Evolutionary conservation across 2,888 invertebrate genomes (phyloP).

Genomic region (Papilio gigon): DNA sequence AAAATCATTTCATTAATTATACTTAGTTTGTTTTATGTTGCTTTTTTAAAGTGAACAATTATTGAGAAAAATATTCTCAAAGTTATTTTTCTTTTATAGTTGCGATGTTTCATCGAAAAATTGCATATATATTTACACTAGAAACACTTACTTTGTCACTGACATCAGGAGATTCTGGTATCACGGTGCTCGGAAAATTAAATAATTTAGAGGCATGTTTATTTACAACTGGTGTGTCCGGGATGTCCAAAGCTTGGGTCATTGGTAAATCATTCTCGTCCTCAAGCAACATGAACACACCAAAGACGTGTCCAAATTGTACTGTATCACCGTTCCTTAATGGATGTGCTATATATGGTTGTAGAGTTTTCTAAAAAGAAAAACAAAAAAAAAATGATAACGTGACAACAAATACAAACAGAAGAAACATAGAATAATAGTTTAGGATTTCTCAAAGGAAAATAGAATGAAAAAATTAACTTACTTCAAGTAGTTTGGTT

Average conservation of each 20-base stretch:
- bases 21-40: no score
- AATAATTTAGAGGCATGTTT: constrained; percentile 56
- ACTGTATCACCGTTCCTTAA: constrained; percentile 69
- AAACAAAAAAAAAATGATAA: not conserved
- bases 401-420: not conserved
- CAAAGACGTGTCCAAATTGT: constrained; percentile 74
- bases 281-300: constrained; percentile 67
- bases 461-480: constrained; percentile 47
- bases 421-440: no score
- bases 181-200: constrained; percentile 54
- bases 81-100: no score
- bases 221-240: constrained; percentile 63
- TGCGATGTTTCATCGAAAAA: no score
- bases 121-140: not conserved
- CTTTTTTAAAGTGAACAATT: no score
- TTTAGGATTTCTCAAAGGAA: no score
- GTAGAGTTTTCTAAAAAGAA: constrained; percentile 62
- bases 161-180: constrained; percentile 75
- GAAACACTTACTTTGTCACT: constrained; percentile 66
- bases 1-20: no score
- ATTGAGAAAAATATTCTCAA: no score
- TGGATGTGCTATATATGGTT: constrained; percentile 68
- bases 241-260: constrained; percentile 72
- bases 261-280: constrained; percentile 68
- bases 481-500: constrained; percentile 70